These are phyloP conservation scores for Drosophila ezoana DNA, from an alignment of 2,888 invertebrate genomes.

Conservation along the genomic window DNA sequence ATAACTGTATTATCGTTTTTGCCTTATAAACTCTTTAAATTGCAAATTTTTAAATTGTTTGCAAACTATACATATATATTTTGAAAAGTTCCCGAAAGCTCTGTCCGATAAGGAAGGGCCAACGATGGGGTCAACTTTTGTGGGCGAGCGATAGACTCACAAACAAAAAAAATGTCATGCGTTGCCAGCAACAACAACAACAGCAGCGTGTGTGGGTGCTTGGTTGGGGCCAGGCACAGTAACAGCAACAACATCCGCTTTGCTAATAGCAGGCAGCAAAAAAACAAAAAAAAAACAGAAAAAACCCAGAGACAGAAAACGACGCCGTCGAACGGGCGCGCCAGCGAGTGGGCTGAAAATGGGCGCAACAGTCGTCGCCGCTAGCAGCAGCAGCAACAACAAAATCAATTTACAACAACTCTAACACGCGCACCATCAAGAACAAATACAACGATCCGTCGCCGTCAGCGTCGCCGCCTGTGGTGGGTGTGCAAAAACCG, in stretches of 20 bases:
- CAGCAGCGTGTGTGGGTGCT: conserved; percentile 65
- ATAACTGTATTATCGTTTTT: not conserved
- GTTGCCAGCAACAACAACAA: conserved; percentile 63
- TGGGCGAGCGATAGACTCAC: conserved; percentile 57
- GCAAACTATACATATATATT: conserved; percentile 4
- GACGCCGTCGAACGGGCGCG: conserved; percentile 56
- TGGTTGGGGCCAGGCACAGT: conserved; percentile 44
- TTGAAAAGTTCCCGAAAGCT: conserved; percentile 2
- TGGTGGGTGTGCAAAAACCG: conserved; percentile 68
- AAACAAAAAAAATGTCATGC: conserved; percentile 60
- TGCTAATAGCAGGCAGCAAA: conserved; percentile 70
- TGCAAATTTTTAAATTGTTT: conserved; percentile 7
- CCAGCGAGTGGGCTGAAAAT: conserved; percentile 83
- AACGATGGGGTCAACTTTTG: conserved; percentile 58
- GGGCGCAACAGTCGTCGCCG: conserved; percentile 74
- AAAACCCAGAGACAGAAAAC: conserved; percentile 46
- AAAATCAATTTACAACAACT: conserved; percentile 77
- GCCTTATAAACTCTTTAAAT: conserved; percentile 2
- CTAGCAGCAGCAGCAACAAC: conserved; percentile 41
- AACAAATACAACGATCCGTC: conserved; percentile 66
- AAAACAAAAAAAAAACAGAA: conserved; percentile 37
- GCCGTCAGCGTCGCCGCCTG: conserved; percentile 36
- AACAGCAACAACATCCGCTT: conserved; percentile 77
- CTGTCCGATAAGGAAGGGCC: conserved; percentile 55
- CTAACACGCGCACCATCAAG: conserved; percentile 70